Base-by-base conservation (phyloP, 1,140 invertebrate species). In the Trichoplusia ni region DNA sequence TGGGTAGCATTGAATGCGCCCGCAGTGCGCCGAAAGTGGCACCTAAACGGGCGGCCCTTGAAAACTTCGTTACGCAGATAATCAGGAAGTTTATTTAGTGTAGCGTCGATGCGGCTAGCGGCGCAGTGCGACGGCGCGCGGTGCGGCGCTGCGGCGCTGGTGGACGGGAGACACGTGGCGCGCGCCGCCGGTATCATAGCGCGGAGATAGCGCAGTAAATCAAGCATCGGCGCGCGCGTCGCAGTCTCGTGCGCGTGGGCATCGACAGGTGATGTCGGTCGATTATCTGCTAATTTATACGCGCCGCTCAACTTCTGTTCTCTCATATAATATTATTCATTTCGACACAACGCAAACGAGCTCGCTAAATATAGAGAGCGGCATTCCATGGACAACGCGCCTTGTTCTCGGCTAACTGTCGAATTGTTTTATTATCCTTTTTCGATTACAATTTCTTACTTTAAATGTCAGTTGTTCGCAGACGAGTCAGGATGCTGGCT, bases 251-350 rank as follows among this genome's bases (percentile, higher is more conserved):
- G 69, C 77, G 81, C 83, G 79, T 83, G 73, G 76, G 77, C 73
- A 73, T 68, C 64, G 77, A 77, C 81, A 82, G 80, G 73, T 82
- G 79, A 83, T 79, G 67, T 73, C 67, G 73, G 73, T 71, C 78
- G 79, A 86, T 88, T 84, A 86, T 82, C 79, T 80, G 78, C 77
- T 85, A 85, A 86, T 85, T 84, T 85, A 86, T 81, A 81, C 73
- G 71, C 71, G 69, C 71, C 76, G 73, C 69, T 83, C 76, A 77
- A 86, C 79, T 86, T 79, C 77, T 86, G 82, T 82, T 81, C 80
- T 77, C 70, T 78, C 75, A 75, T 81, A 79, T 75, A 74, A 84
- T 84, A 81, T 81, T 83, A 82, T 83, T 79, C 67, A 82, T 84
- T 82, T 80, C 63, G 70, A 81, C 74, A 81, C 70, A 81, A 74